Conservation (phyloP, 2,797 vertebrate species). For the Octomys mimax region DNA sequence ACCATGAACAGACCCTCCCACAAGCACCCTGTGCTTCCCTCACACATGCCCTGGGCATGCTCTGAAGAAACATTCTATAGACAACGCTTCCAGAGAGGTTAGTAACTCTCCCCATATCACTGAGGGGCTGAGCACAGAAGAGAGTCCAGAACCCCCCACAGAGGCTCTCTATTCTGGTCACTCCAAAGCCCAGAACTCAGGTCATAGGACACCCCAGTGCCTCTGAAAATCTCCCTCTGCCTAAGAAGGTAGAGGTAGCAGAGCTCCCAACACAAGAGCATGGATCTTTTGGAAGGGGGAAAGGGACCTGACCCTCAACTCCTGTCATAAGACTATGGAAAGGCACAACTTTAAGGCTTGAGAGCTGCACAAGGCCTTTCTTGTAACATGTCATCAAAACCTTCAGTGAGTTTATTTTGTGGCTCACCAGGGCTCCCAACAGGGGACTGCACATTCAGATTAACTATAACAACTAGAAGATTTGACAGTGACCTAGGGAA, state of each 20-base stretch:
- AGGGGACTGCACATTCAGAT: background rate
- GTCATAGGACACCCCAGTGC: too few relatives aligned
- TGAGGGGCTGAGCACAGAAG: background rate
- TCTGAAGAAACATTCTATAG: too few relatives aligned
- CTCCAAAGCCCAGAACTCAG: too few relatives aligned
- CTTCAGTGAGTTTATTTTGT: background rate
- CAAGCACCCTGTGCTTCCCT: rapidly evolving
- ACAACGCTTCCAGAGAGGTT: background rate
- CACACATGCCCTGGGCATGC: background rate
- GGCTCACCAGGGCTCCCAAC: background rate
- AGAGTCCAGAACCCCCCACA: background rate
- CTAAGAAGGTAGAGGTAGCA: background rate
- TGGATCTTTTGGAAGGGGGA: background rate
- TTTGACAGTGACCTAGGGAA: background rate
- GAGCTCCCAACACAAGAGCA: too few relatives aligned
- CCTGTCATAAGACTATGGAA: background rate
- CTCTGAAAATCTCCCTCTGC: background rate
- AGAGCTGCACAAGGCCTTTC: background rate
- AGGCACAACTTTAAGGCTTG: background rate
- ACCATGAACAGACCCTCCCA: background rate
- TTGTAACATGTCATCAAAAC: slow-evolving; percentile 1
- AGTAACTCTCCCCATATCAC: background rate
- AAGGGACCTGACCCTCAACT: background rate
- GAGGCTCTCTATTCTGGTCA: background rate
- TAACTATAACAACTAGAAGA: background rate